A percentile compares a stretch with the other conserved stretches of the same genome.
Conservation (phyloP, 2,113 vertebrate genomes). For the Dascyllus trimaculatus region DNA sequence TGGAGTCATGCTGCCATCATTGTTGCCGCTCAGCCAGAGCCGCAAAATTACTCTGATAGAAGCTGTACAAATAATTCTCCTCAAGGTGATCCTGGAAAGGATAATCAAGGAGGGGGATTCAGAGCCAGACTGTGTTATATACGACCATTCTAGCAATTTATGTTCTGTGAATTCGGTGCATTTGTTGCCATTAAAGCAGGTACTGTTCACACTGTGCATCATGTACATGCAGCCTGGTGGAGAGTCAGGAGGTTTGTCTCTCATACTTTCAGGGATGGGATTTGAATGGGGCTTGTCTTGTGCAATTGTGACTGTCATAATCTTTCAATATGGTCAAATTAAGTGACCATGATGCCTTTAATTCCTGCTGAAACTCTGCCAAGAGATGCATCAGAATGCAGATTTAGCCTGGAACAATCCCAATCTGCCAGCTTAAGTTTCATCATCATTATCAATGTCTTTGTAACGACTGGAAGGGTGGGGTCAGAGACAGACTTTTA, state of each 20-base stretch:
- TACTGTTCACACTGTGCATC: too few species aligned
- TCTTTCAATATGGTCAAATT: neutral
- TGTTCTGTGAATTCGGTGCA: neutral
- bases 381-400: too few species aligned
- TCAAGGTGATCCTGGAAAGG: conserved; percentile 45
- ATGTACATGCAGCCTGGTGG: neutral
- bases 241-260: neutral
- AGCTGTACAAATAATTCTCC: conserved; percentile 41
- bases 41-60: conserved; percentile 37
- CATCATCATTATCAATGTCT: too few species aligned
- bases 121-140: neutral
- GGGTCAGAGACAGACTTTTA: too few species aligned
- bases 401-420: too few species aligned
- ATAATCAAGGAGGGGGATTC: conserved; percentile 10
- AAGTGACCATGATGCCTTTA: neutral
- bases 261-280: neutral
- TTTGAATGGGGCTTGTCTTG: too few species aligned
- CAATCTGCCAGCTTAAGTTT: too few species aligned
- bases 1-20: conserved; percentile 59
- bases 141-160: neutral
- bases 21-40: conserved; percentile 51
- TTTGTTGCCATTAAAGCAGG: neutral
- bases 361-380: neutral
- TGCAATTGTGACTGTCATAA: neutral
- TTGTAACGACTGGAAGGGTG: too few species aligned